These are phyloP conservation scores for Chaetodon trifascialis DNA, from an alignment of 2,113 vertebrate genomes.

Conservation along the genomic window DNA sequence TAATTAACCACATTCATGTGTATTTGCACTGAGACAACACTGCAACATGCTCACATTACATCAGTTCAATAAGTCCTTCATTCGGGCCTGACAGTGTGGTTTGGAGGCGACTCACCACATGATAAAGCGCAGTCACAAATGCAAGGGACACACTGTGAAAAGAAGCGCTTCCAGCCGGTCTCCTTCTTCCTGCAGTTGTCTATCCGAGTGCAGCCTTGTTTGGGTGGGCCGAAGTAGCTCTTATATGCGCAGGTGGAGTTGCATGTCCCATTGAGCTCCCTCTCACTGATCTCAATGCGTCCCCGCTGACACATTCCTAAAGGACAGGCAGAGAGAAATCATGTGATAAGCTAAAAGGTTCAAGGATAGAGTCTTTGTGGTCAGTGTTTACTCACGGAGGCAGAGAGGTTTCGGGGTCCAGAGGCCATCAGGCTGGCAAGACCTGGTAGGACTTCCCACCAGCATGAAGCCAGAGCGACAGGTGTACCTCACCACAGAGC, in stretches of 20 bases:
- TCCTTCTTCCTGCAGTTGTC: conserved; percentile 85
- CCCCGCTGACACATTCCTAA: conserved; percentile 86
- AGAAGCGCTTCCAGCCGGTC: conserved; percentile 86
- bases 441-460: conserved; percentile 82
- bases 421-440: conserved; percentile 83
- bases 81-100: neutral
- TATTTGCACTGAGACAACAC: conserved; percentile 13
- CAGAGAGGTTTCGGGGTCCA: conserved; percentile 87
- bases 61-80: neutral
- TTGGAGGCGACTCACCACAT: conserved; percentile 76
- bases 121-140: conserved; percentile 87
- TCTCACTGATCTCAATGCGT: conserved; percentile 83
- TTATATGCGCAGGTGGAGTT: conserved; percentile 83
- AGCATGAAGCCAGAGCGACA: conserved; percentile 87
- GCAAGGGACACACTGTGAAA: conserved; percentile 83
- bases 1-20: conserved; percentile 4
- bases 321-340: neutral
- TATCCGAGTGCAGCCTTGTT: conserved; percentile 82
- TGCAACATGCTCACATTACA: conserved; percentile 1
- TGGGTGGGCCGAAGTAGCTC: conserved; percentile 75
- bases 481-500: conserved; percentile 86
- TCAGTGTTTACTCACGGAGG: conserved; percentile 81
- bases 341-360: neutral
- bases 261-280: conserved; percentile 82
- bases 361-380: neutral